Evolutionary conservation across 2,888 invertebrate species (phyloP), one percentile per base, ranked within the genome.

Genomic region (Tenthredo distinguenda): DNA sequence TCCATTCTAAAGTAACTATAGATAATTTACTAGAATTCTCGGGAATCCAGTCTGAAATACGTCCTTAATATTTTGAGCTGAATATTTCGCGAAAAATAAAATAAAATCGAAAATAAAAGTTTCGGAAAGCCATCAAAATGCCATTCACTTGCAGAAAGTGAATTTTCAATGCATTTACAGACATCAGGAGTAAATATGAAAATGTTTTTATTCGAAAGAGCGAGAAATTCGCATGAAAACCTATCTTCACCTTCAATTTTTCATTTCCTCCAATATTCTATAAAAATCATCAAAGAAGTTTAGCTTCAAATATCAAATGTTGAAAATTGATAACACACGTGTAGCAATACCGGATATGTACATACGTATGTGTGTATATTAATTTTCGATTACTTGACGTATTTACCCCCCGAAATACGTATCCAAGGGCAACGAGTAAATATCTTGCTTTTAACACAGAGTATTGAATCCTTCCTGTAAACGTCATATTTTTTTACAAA

Each of bases 361-460:
- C 2, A 10, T 26, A 62, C 10, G 26, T 10, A 9, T 26, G 26
- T 62, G 12, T 62, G 62, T 62, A 40, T 62, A 58, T 37, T 62
- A 81, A 58, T 81, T 81, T 81, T 62, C 81, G 55, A 77, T 77
- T 62, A 62, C 40, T 62, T 40, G 40, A 40, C 40, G 58, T 40
- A 26, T 18, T 40, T 62, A 50, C 37, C 77, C 58, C 62, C 40
- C 37, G 81, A 40, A 81, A 81, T 62, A 81, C 81, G 81, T 81
- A 62, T 81, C 81, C 81, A 81, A 81, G 7, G 81, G 81, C 81
- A 81, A 81, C 81, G 58, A 81, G 81, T 81, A 81, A 81, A 81
- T 81, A 81, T 12, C 58, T 37, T 62, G 31, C 26, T 58, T 43
- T 81, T 81, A 21, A 58, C 58, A n/a, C 62, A 40, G 81, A 62